Base-by-base conservation (phyloP, 2,888 invertebrate genomes). In the Drosophila leonis region DNA sequence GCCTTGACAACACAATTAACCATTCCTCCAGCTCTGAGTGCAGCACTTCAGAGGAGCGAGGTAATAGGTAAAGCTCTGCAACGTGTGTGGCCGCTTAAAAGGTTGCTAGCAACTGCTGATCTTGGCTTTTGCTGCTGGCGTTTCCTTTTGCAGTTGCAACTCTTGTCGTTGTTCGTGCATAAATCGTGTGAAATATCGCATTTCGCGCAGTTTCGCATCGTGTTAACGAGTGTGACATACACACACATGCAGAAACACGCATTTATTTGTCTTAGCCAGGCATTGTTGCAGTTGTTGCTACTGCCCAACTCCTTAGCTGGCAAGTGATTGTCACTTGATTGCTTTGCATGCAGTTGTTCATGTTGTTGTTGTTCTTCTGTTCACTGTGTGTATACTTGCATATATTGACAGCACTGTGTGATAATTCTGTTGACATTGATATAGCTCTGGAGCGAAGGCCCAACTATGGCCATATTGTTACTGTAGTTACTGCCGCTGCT, bases 111-210 rank as follows among this genome's bases (percentile, higher is more conserved):
- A 64, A 62, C 65, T 68, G 59, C 59, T 78, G 66, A 65, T 65
- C 63, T 60, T 63, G 46, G 74, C 49, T 70, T 72, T 39, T 76
- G 72, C 63, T 75, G 78, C 78, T 82, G 73, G 65, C 69, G 80
- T 76, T 81, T 66, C 44, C 71, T 67, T 69, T 69, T 60, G 75
- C 65, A 82, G 89, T 78, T 88, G 84, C 88, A 82, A 68, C 76
- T 88, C 82, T 88, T 78, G 83, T 83, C 84, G 83, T 88, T 90
- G 91, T 78, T 68, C 87, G 87, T 91, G 88, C 92, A 92, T 92
- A 92, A 92, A 92, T 92, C 92, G 93, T 92, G 93, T 92, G 93
- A 92, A 92, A 92, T 92, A 93, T 92, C 92, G 88, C 93, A 92
- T 92, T 92, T 91, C 92, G 88, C 90, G 90, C 90, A 89, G 90